These are phyloP conservation scores for Cladopsammia gracilis DNA, from an alignment of 64 coral and sea anemone genomes.

Conservation along the genomic window DNA sequence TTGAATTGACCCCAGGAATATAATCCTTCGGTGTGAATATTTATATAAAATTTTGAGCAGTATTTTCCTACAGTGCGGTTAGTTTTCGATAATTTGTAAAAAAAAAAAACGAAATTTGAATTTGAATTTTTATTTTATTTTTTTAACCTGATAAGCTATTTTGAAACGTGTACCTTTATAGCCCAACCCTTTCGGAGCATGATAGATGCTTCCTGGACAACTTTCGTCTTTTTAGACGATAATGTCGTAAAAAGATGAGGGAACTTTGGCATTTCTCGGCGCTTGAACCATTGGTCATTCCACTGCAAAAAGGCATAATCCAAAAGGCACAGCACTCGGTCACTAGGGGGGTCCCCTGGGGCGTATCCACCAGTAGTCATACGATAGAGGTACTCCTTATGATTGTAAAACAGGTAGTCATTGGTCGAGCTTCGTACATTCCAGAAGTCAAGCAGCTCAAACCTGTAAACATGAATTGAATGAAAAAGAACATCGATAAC, in stretches of 20 bases:
- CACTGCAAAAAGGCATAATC: constrained; percentile 76
- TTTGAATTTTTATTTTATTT: too few species aligned
- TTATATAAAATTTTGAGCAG: too few species aligned
- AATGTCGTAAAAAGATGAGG: constrained; percentile 52
- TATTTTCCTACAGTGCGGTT: too few species aligned
- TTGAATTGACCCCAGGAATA: too few species aligned
- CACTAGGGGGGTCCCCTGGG: constrained; percentile 50
- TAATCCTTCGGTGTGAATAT: too few species aligned
- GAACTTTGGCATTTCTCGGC: constrained; percentile 63
- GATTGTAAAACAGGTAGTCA: constrained; percentile 89
- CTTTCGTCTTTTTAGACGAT: not conserved
- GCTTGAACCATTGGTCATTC: constrained; percentile 92
- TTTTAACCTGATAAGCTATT: too few species aligned
- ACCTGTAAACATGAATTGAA: constrained; percentile 18
- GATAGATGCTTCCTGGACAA: constrained; percentile 33
- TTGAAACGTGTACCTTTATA: constrained; percentile 34
- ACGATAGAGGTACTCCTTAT: constrained; percentile 83
- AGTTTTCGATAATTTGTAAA: too few species aligned
- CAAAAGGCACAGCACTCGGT: constrained; percentile 50
- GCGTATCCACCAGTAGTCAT: constrained; percentile 76
- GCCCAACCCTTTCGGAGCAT: constrained; percentile 79
- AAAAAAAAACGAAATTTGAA: too few species aligned
- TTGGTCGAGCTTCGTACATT: constrained; percentile 69
- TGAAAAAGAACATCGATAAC: too few species aligned
- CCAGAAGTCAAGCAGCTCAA: constrained; percentile 78